Evolutionary conservation across 2,888 invertebrate species (phyloP), one percentile per base, ranked within the genome.

Genomic region (Protophormia terraenovae): DNA sequence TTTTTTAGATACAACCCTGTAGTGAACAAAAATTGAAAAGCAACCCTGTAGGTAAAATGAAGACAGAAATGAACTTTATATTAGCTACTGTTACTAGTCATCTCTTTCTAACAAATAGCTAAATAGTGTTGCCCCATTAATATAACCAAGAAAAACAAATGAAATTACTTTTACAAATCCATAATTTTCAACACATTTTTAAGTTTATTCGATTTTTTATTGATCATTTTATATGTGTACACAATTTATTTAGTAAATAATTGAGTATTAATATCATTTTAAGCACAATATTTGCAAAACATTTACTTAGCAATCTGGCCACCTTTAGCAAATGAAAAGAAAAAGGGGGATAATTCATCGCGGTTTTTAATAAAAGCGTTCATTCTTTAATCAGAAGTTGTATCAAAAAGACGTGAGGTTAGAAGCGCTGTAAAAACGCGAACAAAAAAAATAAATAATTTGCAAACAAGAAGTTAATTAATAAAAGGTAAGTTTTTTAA

Each of bases 371-470:
- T 35, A 27, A 27, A 38, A 71, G 64, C 50, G 73, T 87, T 87
- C 87, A 88, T 87, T 87, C 66, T 67, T 29, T 27, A 75, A 75
- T 86, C 64, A 67, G 71, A 82, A 73, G 72, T 72, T 83, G 84
- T 77, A 53, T 19, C 64, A 67, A 12, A 8, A 27, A 24, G 83
- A 87, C 86, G 86, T 83, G 47, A 66, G 3, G 5, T 7, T 47
- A 35, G 32, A 10, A 24, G 14, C 45, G 41, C 60, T 62, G 22
- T 29, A 77, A 75, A 77, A 41, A 60, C n/a, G 50, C 3, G 19
- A 64, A n/a, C n/a, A n/a, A n/a, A 66, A 67, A 75, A 66, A 27
- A 35, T 7, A 76, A 79, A 45, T 76, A 29, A 75, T 27, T 62
- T 64, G 50, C 32, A 41, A 35, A 3, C 19, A 64, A 71, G 6